A percentile compares a stretch with the other conserved stretches of the same genome.
Evolutionary conservation across 2,888 invertebrate species (phyloP).

Genomic region (Invenusta paracnida): DNA sequence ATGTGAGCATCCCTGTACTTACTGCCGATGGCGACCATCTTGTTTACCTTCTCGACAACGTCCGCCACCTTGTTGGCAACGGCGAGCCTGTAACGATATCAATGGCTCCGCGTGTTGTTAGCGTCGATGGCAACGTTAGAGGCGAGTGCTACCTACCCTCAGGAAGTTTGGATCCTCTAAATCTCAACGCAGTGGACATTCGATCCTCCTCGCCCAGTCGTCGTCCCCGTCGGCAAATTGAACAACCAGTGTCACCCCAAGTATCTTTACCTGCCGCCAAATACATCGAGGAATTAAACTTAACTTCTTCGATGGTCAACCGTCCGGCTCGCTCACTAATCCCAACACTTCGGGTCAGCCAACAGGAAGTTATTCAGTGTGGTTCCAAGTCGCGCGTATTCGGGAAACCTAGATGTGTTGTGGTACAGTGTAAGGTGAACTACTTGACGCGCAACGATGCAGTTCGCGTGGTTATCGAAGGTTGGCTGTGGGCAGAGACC

Average conservation of each 20-base stretch:
- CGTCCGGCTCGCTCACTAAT: constrained; percentile 19
- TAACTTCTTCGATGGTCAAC: not conserved
- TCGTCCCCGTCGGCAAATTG: not conserved
- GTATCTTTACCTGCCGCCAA: not conserved
- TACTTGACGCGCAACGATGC: not conserved
- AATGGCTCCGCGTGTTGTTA: constrained; percentile 30
- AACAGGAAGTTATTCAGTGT: constrained; percentile 36
- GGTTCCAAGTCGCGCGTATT: not conserved
- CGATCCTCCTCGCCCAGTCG: no score
- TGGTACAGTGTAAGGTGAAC: not conserved
- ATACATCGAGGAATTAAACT: not conserved
- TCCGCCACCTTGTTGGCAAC: not conserved
- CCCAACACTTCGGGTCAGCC: constrained; percentile 28
- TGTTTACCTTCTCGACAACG: constrained; percentile 36
- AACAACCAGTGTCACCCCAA: not conserved
- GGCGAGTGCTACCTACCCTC: constrained; percentile 24
- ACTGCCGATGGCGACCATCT: constrained; percentile 39
- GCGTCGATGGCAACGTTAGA: constrained; percentile 1
- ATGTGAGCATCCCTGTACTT: constrained; percentile 31
- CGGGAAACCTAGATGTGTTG: not conserved
- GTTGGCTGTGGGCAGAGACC: constrained; percentile 37
- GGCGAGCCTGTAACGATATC: not conserved
- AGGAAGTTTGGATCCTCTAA: constrained; percentile 32
- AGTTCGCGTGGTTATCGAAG: constrained; percentile 12
- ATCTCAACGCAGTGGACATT: constrained; percentile 30